A percentile compares a stretch with the other conserved stretches of the same genome.
Conservation (phyloP, 2,888 invertebrate species). For the Drosophila paramelanica region DNA sequence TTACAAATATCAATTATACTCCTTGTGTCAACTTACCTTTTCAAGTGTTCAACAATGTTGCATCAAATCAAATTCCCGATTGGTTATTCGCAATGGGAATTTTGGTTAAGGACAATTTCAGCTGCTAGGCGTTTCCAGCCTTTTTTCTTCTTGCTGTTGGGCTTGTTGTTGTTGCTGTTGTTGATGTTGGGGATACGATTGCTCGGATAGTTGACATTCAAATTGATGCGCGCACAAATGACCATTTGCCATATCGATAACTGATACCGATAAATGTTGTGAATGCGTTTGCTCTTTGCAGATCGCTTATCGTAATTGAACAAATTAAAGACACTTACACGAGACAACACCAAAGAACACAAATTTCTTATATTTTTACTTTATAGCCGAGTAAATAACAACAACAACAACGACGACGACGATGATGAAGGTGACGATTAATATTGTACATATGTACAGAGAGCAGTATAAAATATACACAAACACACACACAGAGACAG, state of each 20-base stretch:
- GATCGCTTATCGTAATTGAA: conserved; percentile 77
- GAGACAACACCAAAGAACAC: conserved; percentile 78
- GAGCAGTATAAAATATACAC: conserved; percentile 58
- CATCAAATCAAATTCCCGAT: conserved; percentile 8
- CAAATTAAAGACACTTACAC: conserved; percentile 79
- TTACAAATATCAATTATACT: neutral
- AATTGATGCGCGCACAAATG: conserved; percentile 27
- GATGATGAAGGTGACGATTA: conserved; percentile 64
- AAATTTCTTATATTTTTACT: conserved; percentile 69
- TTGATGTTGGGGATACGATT: conserved; percentile 29
- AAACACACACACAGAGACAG: conserved; percentile 43
- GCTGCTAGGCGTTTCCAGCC: conserved; percentile 48
- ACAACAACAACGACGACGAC: conserved; percentile 53
- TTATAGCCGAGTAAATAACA: conserved; percentile 59
- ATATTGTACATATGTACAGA: conserved; percentile 78
- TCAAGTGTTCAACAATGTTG: conserved; percentile 23
- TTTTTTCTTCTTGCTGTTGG: conserved; percentile 28
- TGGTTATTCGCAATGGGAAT: neutral
- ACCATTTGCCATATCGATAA: conserved; percentile 42
- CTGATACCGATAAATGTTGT: conserved; percentile 37
- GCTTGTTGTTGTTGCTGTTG: conserved; percentile 3
- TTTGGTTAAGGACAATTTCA: conserved; percentile 14
- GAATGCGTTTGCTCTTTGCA: conserved; percentile 44
- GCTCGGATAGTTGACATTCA: conserved; percentile 35
- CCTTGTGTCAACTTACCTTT: conserved; percentile 30